A percentile compares a stretch with the other conserved stretches of the same genome.
phyloP scores from a whole-genome alignment of 2,888 invertebrate genomes.

The Gandaritis pyraliata region DNA sequence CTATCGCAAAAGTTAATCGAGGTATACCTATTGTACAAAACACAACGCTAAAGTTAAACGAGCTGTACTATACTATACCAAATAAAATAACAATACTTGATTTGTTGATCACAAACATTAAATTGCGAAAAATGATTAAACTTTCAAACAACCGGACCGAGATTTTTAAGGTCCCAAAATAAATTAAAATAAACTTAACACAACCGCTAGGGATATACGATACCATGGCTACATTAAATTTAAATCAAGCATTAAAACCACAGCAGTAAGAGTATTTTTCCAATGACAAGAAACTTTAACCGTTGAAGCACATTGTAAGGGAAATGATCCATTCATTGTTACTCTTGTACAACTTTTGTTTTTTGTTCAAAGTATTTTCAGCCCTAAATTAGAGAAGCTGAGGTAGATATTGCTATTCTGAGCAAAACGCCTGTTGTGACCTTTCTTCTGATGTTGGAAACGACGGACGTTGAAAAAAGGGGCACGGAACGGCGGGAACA shows the following conservation, averaged over 20 bases:
- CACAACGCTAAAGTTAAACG: too few species aligned
- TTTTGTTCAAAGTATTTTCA: slow-evolving; percentile 44
- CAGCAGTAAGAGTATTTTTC: slow-evolving; percentile 55
- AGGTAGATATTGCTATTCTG: slow-evolving; percentile 19
- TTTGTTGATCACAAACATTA: slow-evolving; percentile 30
- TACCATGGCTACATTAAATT: slow-evolving; percentile 36
- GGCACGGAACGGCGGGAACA: slow-evolving; percentile 82
- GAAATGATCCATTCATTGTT: slow-evolving; percentile 82
- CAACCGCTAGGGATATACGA: slow-evolving; percentile 58
- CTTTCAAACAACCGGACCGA: slow-evolving; percentile 49
- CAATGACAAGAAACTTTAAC: slow-evolving; percentile 60
- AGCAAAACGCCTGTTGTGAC: slow-evolving; percentile 41
- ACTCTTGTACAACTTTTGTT: slow-evolving; percentile 63
- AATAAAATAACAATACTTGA: slow-evolving; percentile 22
- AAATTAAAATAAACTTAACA: slow-evolving; percentile 68
- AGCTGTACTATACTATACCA: too few species aligned
- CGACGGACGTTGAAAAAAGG: slow-evolving; percentile 84
- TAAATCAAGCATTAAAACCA: slow-evolving; percentile 44
- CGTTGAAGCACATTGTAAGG: slow-evolving; percentile 80
- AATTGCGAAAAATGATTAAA: slow-evolving; percentile 48
- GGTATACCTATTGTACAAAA: too few species aligned
- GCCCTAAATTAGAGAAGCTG: slow-evolving; percentile 32
- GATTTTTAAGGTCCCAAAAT: slow-evolving; percentile 69
- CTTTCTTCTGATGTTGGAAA: slow-evolving; percentile 54
- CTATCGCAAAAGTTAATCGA: slow-evolving; percentile 5